Percentiles rank a stretch among this genome's conserved stretches.
These are phyloP conservation scores for Apodemus sylvaticus DNA, from an alignment of 2,113 vertebrate genomes.

Conservation along the genomic window DNA sequence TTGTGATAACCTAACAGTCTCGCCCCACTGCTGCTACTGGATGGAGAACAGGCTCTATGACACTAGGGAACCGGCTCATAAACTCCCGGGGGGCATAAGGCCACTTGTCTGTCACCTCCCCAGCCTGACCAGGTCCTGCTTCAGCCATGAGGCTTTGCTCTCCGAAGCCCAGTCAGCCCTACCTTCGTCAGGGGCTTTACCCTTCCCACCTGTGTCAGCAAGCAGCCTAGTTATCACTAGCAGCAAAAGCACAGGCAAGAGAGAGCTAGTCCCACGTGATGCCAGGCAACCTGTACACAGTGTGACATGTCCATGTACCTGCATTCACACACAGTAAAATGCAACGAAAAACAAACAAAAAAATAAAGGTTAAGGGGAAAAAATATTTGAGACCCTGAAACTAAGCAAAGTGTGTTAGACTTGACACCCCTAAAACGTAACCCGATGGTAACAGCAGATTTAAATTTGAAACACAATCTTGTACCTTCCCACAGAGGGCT, in stretches of 20 bases:
- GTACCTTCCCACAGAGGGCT: neutral
- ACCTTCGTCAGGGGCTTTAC: too few relatives aligned
- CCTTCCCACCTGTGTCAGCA: neutral
- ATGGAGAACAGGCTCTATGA: slow-evolving; percentile 24
- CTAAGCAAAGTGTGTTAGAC: neutral
- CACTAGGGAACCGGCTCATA: neutral
- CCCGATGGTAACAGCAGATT: too few relatives aligned
- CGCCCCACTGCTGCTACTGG: neutral
- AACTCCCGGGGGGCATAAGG: neutral
- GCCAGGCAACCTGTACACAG: neutral
- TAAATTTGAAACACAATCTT: neutral
- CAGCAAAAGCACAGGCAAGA: neutral
- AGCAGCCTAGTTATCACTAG: neutral
- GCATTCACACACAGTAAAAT: neutral
- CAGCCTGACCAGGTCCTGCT: slow-evolving; percentile 71
- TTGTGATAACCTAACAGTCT: neutral
- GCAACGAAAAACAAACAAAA: neutral
- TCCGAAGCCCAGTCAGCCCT: neutral
- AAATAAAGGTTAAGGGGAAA: too few relatives aligned
- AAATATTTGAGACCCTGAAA: neutral
- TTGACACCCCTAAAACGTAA: neutral
- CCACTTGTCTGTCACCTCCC: slow-evolving; percentile 58
- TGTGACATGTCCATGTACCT: neutral
- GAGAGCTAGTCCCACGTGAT: too few relatives aligned
- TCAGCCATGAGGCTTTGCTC: neutral